Conservation (phyloP, 2,888 invertebrate species). For the Gibbula magus region DNA sequence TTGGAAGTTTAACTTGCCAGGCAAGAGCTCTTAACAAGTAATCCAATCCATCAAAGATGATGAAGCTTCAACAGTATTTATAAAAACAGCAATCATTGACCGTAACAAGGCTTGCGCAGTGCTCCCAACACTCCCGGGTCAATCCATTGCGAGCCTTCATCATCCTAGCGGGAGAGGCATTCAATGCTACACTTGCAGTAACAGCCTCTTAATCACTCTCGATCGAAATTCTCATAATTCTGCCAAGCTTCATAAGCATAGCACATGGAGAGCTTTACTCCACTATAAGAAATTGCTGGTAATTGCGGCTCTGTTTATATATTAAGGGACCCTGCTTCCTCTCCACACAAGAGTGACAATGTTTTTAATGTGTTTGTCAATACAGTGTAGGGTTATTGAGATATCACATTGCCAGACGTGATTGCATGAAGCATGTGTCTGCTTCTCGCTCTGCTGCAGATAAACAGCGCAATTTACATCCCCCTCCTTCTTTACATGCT, state of each 20-base stretch:
- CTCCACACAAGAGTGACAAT: neutral
- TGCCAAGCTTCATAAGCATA: neutral
- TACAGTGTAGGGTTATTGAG: neutral
- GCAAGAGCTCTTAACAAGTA: conserved; percentile 7
- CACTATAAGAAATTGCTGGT: neutral
- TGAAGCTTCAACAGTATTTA: neutral
- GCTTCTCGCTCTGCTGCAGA: too few species aligned
- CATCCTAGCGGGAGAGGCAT: neutral
- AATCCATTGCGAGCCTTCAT: neutral
- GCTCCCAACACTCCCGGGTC: neutral
- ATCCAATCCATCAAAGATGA: neutral
- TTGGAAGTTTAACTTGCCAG: neutral
- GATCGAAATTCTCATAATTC: conserved; percentile 12
- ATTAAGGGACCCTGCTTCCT: neutral
- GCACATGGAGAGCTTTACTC: neutral
- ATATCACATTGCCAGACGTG: neutral
- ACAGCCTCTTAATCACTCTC: neutral
- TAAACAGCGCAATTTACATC: too few species aligned
- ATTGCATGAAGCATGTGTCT: neutral
- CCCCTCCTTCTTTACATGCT: too few species aligned
- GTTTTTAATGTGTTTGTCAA: conserved; percentile 9
- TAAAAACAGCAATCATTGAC: neutral
- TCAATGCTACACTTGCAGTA: neutral
- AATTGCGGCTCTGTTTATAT: neutral
- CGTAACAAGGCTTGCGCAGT: neutral